Evolutionary conservation across 23 tunicate genomes (phyloP).

Genomic region (Ascidia mentula): DNA sequence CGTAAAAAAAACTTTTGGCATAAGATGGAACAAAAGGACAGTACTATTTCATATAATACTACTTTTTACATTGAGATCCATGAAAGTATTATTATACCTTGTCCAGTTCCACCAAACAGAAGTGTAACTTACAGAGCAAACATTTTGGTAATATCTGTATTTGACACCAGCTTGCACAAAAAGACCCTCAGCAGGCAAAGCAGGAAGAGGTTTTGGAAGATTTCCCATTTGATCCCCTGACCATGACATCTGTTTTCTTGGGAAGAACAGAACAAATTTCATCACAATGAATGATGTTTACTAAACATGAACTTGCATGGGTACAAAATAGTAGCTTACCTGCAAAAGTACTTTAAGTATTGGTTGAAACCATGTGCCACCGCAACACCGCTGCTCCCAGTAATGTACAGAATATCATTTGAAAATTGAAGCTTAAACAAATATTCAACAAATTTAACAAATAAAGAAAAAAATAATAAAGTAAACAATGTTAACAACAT

Average conservation of each 20-base stretch:
- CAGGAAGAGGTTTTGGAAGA: conserved; percentile 75
- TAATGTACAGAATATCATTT: conserved; percentile 43
- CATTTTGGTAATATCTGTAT: conserved; percentile 93
- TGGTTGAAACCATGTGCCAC: conserved; percentile 83
- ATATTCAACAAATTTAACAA: not conserved
- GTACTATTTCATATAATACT: not conserved
- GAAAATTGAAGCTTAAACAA: conserved; percentile 31
- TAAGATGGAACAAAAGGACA: not conserved
- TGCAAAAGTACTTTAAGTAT: conserved; percentile 88
- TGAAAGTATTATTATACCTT: conserved; percentile 35
- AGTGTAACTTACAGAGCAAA: conserved; percentile 88
- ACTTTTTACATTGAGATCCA: not conserved
- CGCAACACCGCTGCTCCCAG: conserved; percentile 72
- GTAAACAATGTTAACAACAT: not conserved
- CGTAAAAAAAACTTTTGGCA: not conserved
- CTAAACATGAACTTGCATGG: not conserved
- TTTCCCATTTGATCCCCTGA: conserved; percentile 75
- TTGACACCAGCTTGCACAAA: conserved; percentile 69
- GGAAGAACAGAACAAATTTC: too few species aligned
- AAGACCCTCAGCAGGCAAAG: conserved; percentile 25
- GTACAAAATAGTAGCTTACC: too few species aligned
- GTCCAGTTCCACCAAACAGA: conserved; percentile 98
- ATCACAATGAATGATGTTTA: not conserved
- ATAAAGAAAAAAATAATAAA: too few species aligned
- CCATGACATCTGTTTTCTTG: conserved; percentile 93